phyloP scores from a whole-genome alignment of 2,888 invertebrate species.

The Seira ritae region DNA sequence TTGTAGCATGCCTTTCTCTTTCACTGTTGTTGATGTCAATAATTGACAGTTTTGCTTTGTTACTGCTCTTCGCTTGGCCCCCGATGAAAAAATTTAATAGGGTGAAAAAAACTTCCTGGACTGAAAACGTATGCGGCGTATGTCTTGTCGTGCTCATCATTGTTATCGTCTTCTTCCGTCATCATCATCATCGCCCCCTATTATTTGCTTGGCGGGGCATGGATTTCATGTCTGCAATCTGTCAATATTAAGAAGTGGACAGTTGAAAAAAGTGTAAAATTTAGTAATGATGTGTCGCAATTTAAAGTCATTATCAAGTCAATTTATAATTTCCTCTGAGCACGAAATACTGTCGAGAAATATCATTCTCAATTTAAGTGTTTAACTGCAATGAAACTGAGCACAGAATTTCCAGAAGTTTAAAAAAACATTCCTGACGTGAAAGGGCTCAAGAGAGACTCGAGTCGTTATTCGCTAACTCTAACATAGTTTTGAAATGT shows the following conservation, averaged over 20 bases:
- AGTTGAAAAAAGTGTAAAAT: background rate
- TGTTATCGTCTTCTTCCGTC: background rate
- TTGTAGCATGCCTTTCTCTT: background rate
- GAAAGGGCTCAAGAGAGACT: too few species aligned
- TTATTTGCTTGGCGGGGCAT: background rate
- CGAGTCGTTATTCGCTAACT: too few species aligned
- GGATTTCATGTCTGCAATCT: background rate
- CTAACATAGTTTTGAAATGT: too few species aligned
- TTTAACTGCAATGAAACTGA: too few species aligned
- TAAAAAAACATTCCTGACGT: too few species aligned
- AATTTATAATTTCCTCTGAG: background rate
- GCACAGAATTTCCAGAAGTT: too few species aligned
- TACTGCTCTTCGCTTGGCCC: background rate
- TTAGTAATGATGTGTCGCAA: background rate
- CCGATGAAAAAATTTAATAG: too few species aligned
- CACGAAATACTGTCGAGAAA: too few species aligned
- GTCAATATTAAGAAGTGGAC: background rate
- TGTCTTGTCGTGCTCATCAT: slow-evolving; percentile 2
- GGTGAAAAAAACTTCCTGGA: background rate
- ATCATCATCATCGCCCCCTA: background rate
- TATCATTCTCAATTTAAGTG: too few species aligned
- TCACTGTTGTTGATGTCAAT: slow-evolving; percentile 45
- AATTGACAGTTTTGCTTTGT: slow-evolving; percentile 29
- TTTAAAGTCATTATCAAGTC: background rate
- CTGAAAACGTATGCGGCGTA: background rate